phyloP scores from a whole-genome alignment of 1,140 invertebrate genomes.

The Brachystomella parvula region DNA sequence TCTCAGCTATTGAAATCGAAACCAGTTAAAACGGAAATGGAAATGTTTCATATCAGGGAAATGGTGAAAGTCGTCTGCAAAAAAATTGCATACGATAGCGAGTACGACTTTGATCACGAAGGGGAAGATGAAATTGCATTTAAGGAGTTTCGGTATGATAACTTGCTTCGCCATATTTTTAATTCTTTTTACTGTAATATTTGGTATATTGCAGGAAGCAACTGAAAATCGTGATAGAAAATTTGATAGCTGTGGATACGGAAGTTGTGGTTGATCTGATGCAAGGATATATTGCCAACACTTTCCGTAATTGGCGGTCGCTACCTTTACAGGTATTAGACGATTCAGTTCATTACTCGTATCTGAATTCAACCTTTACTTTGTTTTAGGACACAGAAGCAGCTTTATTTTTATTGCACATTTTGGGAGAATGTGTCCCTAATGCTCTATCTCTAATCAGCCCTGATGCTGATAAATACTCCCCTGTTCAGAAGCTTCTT shows the following conservation, averaged over 20 bases:
- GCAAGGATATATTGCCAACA: constrained; percentile 45
- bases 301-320: constrained; percentile 46
- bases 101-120: constrained; percentile 51
- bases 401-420: constrained; percentile 49
- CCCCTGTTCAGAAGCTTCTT: constrained; percentile 47
- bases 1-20: constrained; percentile 27
- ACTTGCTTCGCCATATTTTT: background rate
- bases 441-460: constrained; percentile 44
- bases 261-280: constrained; percentile 47
- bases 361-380: background rate
- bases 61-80: constrained; percentile 16
- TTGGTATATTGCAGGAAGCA: constrained; percentile 47
- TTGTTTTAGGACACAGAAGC: constrained; percentile 49
- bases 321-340: constrained; percentile 42
- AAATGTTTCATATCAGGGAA: constrained; percentile 14
- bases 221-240: constrained; percentile 52
- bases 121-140: constrained; percentile 54
- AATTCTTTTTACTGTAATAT: background rate
- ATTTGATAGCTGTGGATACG: constrained; percentile 47
- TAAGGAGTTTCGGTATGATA: constrained; percentile 42
- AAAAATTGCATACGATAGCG: constrained; percentile 28
- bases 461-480: constrained; percentile 38
- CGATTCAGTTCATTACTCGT: background rate
- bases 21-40: background rate
- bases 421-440: constrained; percentile 50